A percentile compares a stretch with the other conserved stretches of the same genome.
These are phyloP conservation scores for Helicoverpa zea DNA, from an alignment of 1,140 invertebrate species.

Conservation along the genomic window DNA sequence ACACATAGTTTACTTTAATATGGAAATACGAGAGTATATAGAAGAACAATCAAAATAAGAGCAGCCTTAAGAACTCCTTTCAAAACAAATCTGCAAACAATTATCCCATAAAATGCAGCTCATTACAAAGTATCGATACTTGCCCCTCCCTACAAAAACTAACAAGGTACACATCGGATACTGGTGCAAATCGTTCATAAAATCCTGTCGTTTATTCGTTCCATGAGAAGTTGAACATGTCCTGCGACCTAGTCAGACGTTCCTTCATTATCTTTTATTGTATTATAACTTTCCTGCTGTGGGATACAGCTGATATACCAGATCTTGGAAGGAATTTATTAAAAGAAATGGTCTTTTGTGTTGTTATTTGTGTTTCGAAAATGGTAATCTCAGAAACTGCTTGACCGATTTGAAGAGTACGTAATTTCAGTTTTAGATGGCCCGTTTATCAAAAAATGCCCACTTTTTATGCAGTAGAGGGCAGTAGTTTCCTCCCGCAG, in stretches of 20 bases:
- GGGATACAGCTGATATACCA: not conserved
- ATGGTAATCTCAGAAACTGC: too few species aligned
- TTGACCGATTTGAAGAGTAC: too few species aligned
- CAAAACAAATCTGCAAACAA: not conserved
- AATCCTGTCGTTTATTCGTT: constrained; percentile 27
- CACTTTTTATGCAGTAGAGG: too few species aligned
- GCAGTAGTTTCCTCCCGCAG: too few species aligned
- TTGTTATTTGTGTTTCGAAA: too few species aligned
- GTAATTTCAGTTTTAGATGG: too few species aligned
- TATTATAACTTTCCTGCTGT: constrained; percentile 7
- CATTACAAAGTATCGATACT: constrained; percentile 13
- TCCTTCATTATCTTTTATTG: constrained; percentile 46
- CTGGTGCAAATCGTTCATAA: constrained; percentile 31
- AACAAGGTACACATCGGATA: constrained; percentile 41
- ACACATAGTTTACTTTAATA: too few species aligned
- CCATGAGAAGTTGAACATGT: constrained; percentile 1
- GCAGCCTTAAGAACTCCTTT: not conserved
- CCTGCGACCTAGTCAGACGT: not conserved
- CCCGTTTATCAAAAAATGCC: too few species aligned
- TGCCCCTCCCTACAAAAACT: constrained; percentile 7
- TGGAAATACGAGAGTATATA: too few species aligned
- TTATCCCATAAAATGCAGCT: not conserved
- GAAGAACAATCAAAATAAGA: not conserved
- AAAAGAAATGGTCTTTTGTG: too few species aligned
- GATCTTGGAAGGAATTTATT: not conserved